Percentiles rank a stretch among this genome's conserved stretches.
Evolutionary conservation across 2,888 invertebrate species (phyloP).

Genomic region (Pyralis farinalis): DNA sequence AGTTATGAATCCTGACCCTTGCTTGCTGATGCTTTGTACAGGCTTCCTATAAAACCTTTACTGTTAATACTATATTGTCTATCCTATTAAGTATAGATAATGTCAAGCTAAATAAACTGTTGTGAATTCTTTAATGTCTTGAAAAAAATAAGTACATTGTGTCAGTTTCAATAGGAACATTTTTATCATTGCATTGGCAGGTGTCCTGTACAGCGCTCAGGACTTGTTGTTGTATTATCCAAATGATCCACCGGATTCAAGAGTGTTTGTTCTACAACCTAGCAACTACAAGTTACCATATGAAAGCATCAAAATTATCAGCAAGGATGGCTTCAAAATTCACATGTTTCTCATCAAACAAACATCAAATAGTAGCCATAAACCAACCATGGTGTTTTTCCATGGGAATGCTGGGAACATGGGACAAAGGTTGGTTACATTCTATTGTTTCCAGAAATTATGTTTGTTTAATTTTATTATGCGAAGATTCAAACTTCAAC

Average conservation of each 20-base stretch:
- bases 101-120: background rate
- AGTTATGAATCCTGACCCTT: too few relatives aligned
- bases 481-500: too few relatives aligned
- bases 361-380: constrained; percentile 83
- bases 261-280: constrained; percentile 93
- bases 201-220: constrained; percentile 91
- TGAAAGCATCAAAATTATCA: constrained; percentile 87
- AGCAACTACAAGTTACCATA: constrained; percentile 92
- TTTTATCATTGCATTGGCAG: constrained; percentile 71
- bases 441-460: too few relatives aligned
- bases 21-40: too few relatives aligned
- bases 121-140: background rate
- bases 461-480: too few relatives aligned
- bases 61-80: too few relatives aligned
- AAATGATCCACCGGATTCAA: constrained; percentile 92
- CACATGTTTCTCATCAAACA: constrained; percentile 92
- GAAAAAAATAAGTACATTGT: too few relatives aligned
- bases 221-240: constrained; percentile 94
- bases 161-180: too few relatives aligned
- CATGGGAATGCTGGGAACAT: constrained; percentile 99
- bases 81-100: too few relatives aligned
- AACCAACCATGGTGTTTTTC: constrained; percentile 93
- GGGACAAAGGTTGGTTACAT: constrained; percentile 87
- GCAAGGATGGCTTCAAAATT: constrained; percentile 87
- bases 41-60: too few relatives aligned